phyloP scores from a whole-genome alignment of 2,797 vertebrate species.

The Selene dorsalis region DNA sequence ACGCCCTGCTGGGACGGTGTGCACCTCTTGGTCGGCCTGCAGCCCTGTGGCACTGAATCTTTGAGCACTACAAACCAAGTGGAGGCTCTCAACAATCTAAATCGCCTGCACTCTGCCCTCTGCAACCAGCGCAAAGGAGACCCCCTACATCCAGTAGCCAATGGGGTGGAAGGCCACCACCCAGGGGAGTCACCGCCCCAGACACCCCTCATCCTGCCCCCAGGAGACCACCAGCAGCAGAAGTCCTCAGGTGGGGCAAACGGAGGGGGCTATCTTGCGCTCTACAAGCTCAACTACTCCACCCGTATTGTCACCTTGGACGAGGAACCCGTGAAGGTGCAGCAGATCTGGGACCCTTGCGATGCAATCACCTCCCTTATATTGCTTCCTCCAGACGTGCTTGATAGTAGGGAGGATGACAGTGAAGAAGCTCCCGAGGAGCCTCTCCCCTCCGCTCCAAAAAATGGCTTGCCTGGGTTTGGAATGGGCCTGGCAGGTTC shows the following conservation, averaged over 20 bases:
- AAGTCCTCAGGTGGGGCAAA: slow-evolving; percentile 83
- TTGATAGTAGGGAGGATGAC: slow-evolving; percentile 96
- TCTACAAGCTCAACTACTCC: slow-evolving; percentile 98
- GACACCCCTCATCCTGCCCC: slow-evolving; percentile 87
- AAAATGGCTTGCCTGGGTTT: slow-evolving; percentile 81
- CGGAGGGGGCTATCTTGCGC: slow-evolving; percentile 94
- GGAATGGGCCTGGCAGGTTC: slow-evolving; percentile 48
- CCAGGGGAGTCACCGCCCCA: slow-evolving; percentile 86
- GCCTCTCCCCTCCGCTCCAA: slow-evolving; percentile 82
- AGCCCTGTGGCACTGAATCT: slow-evolving; percentile 91
- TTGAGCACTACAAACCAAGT: slow-evolving; percentile 98
- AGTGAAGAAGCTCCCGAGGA: slow-evolving; percentile 93
- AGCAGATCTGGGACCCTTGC: slow-evolving; percentile 96
- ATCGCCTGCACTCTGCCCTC: slow-evolving; percentile 97
- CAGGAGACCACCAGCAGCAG: slow-evolving; percentile 76
- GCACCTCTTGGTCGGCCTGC: slow-evolving; percentile 93
- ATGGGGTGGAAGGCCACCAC: slow-evolving; percentile 88
- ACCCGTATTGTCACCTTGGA: slow-evolving; percentile 97
- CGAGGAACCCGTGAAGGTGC: slow-evolving; percentile 95
- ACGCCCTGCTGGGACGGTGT: slow-evolving; percentile 98
- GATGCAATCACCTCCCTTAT: slow-evolving; percentile 97
- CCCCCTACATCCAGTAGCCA: slow-evolving; percentile 78
- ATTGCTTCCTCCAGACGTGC: slow-evolving; percentile 94
- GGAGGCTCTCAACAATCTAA: slow-evolving; percentile 98
- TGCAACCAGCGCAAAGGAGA: slow-evolving; percentile 94